phyloP scores from a whole-genome alignment of 1,140 invertebrate genomes.

The Meloidogyne exigua region DNA sequence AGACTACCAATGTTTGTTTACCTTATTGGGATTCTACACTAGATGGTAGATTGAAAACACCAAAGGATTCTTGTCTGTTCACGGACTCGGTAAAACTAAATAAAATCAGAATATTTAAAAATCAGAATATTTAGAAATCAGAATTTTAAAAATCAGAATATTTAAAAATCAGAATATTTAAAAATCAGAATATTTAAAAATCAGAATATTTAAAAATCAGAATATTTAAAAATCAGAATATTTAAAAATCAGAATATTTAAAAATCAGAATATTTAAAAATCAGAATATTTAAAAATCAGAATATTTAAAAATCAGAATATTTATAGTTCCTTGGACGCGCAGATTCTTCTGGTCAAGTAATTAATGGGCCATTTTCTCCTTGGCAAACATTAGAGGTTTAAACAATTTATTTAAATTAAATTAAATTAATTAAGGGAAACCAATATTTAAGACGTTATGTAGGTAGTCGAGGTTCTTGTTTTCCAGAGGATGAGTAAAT shows the following conservation, averaged over 20 bases:
- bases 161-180: no score
- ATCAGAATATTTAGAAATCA: background rate
- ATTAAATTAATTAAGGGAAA: no score
- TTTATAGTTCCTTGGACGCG: background rate
- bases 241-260: background rate
- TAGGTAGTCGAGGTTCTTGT: no score
- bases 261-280: background rate
- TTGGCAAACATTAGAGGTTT: constrained; percentile 7
- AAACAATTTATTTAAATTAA: no score
- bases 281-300: constrained; percentile 1
- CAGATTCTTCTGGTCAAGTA: constrained; percentile 11
- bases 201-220: background rate
- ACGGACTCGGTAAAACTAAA: background rate
- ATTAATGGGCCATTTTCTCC: background rate
- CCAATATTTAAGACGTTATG: no score
- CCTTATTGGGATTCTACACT: constrained; percentile 21
- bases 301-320: background rate
- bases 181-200: background rate
- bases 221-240: constrained; percentile 1
- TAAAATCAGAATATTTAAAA: background rate
- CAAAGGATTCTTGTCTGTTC: background rate
- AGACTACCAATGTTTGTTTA: background rate
- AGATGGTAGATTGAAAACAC: background rate
- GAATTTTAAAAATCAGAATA: background rate
- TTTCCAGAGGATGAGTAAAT: no score